A percentile compares a stretch with the other conserved stretches of the same genome.
Evolutionary conservation across 1,140 invertebrate genomes (phyloP).

Genomic region (Cotesia typhae): DNA sequence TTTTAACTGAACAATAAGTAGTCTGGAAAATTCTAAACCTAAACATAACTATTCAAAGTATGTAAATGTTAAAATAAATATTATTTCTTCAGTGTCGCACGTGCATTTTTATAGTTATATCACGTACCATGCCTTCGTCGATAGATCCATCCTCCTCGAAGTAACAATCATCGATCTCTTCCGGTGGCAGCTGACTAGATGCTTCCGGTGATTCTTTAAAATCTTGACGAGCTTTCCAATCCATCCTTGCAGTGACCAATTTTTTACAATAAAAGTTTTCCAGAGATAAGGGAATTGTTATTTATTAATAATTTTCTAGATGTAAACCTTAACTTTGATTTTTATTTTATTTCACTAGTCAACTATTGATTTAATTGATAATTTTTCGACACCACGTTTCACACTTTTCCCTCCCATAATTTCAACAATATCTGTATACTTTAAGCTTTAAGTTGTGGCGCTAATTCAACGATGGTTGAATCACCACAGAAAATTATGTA

Average conservation of each 20-base stretch:
- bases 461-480: too few relatives aligned
- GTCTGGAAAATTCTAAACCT: too few relatives aligned
- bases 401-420: too few relatives aligned
- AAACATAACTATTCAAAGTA: too few relatives aligned
- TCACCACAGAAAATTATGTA: too few relatives aligned
- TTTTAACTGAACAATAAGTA: background rate
- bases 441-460: too few relatives aligned
- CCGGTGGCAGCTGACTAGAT: conserved; percentile 46
- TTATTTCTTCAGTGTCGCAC: background rate
- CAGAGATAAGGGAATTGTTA: too few relatives aligned
- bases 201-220: conserved; percentile 50
- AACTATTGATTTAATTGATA: conserved; percentile 3
- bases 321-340: too few relatives aligned
- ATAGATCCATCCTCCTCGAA: conserved; percentile 57
- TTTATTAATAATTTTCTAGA: too few relatives aligned
- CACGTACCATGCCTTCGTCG: conserved; percentile 62
- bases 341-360: background rate
- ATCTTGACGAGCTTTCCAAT: conserved; percentile 55
- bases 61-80: too few relatives aligned
- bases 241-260: conserved; percentile 44
- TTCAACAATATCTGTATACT: too few relatives aligned
- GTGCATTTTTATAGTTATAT: conserved; percentile 31
- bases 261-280: background rate
- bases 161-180: conserved; percentile 56
- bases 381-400: too few relatives aligned